Evolutionary conservation across 2,888 invertebrate genomes (phyloP).

Genomic region (Drosophila siamana): DNA sequence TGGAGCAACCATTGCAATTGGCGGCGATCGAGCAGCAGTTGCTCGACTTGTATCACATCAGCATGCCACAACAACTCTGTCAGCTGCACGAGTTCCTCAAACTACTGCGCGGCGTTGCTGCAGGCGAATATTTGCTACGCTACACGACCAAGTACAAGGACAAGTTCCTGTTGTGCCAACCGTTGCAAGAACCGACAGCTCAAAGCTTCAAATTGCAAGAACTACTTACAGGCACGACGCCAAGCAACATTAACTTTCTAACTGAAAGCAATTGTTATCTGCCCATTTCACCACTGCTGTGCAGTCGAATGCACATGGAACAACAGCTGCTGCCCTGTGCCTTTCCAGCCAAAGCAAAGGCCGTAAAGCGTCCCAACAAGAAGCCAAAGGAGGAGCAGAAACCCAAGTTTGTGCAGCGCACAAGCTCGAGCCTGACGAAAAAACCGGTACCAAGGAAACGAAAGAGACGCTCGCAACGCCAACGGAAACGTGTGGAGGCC

Average conservation of each 20-base stretch:
- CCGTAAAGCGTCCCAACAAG: neutral
- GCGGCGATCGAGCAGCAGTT: slow-evolving; percentile 69
- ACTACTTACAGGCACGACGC: slow-evolving; percentile 49
- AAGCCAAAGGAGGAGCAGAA: neutral
- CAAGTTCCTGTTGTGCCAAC: slow-evolving; percentile 75
- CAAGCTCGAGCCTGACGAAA: neutral
- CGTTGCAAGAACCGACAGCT: slow-evolving; percentile 50
- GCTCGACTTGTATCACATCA: slow-evolving; percentile 59
- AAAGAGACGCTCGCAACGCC: neutral
- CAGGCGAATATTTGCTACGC: slow-evolving; percentile 77
- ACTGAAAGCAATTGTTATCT: slow-evolving; percentile 56
- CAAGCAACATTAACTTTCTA: slow-evolving; percentile 73
- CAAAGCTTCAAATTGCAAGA: slow-evolving; percentile 66
- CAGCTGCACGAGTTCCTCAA: slow-evolving; percentile 74
- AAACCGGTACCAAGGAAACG: neutral
- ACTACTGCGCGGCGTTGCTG: slow-evolving; percentile 59
- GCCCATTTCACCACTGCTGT: slow-evolving; percentile 71
- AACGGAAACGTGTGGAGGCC: slow-evolving; percentile 17
- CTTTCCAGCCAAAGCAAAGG: slow-evolving; percentile 56
- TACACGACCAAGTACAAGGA: slow-evolving; percentile 72
- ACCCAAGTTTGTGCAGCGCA: neutral
- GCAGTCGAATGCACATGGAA: slow-evolving; percentile 70
- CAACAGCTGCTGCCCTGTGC: slow-evolving; percentile 72
- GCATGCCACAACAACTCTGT: slow-evolving; percentile 61
- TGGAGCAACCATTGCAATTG: slow-evolving; percentile 67